Evolutionary conservation across 2,797 vertebrate genomes (phyloP).

Genomic region (Chaetophractus vellerosus): DNA sequence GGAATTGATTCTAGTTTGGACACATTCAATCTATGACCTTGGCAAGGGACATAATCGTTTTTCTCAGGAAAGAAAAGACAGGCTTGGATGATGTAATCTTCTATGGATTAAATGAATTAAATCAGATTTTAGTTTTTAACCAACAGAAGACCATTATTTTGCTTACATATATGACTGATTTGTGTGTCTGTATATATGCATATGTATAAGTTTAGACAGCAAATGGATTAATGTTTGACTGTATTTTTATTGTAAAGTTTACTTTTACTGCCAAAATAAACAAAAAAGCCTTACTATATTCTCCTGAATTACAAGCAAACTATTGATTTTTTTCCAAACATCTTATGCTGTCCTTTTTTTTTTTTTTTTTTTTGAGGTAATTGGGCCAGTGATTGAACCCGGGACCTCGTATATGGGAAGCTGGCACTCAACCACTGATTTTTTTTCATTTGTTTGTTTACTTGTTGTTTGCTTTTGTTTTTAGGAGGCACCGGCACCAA

Average conservation of each 20-base stretch:
- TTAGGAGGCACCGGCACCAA: too few relatives aligned
- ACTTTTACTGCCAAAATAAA: constrained; percentile 72
- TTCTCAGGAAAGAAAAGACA: constrained; percentile 15
- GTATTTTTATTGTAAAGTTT: constrained; percentile 69
- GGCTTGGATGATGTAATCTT: constrained; percentile 55
- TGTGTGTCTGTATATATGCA: constrained; percentile 17
- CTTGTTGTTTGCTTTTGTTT: too few relatives aligned
- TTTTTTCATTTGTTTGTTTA: too few relatives aligned
- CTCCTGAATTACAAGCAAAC: constrained; percentile 77
- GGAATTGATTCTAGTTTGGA: constrained; percentile 63
- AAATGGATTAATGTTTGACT: constrained; percentile 55
- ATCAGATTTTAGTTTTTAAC: constrained; percentile 44
- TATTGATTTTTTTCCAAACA: constrained; percentile 72
- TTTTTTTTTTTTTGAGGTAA: neutral
- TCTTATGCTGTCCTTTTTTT: constrained; percentile 75
- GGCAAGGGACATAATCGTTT: neutral
- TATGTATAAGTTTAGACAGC: constrained; percentile 36
- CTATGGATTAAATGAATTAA: constrained; percentile 42
- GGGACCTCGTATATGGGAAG: too few relatives aligned
- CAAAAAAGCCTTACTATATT: constrained; percentile 72
- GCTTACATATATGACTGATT: constrained; percentile 29
- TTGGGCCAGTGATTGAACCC: too few relatives aligned
- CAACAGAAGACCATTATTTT: constrained; percentile 41
- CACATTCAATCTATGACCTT: constrained; percentile 75
- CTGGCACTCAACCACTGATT: too few relatives aligned